Percentiles rank a stretch among this genome's conserved stretches.
Conservation (phyloP, 2,797 vertebrate species). For the Iguana delicatissima region DNA sequence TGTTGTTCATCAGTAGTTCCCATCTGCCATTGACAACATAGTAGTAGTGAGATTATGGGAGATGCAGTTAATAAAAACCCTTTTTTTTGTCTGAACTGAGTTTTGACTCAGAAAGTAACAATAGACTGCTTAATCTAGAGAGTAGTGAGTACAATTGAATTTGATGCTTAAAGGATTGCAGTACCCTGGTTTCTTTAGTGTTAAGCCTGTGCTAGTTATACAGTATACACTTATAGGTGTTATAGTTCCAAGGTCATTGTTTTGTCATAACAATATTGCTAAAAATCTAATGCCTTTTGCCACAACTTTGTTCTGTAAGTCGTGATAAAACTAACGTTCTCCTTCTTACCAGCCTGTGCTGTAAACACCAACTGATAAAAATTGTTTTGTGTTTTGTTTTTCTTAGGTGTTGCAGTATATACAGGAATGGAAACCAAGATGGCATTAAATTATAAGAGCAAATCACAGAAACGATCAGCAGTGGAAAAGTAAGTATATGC, state of each 20-base stretch:
- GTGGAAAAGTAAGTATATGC: slow-evolving; percentile 92
- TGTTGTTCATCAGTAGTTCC: not conserved
- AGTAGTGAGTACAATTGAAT: not conserved
- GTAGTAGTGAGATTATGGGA: not conserved
- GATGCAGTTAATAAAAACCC: not conserved
- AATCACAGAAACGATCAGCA: slow-evolving; percentile 98
- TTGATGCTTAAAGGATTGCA: not conserved
- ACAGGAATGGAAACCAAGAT: slow-evolving; percentile 99
- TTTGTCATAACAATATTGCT: slow-evolving; percentile 37
- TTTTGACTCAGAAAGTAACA: not conserved
- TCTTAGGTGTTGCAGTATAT: slow-evolving; percentile 95
- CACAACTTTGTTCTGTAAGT: not conserved
- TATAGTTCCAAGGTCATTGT: slow-evolving; percentile 13
- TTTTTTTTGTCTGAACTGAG: not conserved
- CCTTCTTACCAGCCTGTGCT: not conserved
- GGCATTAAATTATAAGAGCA: slow-evolving; percentile 99
- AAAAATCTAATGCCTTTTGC: slow-evolving; percentile 6
- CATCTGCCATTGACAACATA: not conserved
- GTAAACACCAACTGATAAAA: slow-evolving; percentile 38
- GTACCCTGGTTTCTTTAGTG: slow-evolving; percentile 33
- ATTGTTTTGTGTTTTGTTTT: slow-evolving; percentile 38
- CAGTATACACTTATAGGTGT: slow-evolving; percentile 32
- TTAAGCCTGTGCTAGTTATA: not conserved
- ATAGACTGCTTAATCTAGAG: not conserved
- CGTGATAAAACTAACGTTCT: not conserved